These are phyloP conservation scores for Ctenodactylus gundi DNA, from an alignment of 2,113 vertebrate species.

Conservation along the genomic window DNA sequence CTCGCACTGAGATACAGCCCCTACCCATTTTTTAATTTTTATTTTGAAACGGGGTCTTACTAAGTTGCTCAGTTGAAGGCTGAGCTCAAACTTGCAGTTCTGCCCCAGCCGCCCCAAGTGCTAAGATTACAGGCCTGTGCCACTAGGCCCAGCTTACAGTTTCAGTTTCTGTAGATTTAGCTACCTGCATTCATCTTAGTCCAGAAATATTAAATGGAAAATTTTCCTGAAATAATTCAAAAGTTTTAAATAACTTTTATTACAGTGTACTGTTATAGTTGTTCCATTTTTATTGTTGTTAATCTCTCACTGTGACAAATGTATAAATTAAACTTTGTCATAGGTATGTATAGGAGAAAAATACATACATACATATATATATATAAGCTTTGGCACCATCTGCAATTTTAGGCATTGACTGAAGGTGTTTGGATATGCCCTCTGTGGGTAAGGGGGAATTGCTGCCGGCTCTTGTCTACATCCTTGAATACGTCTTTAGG, in stretches of 20 bases:
- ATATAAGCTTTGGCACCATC: no score
- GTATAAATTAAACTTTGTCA: neutral
- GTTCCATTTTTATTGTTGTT: neutral
- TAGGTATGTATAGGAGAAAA: neutral
- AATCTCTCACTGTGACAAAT: neutral
- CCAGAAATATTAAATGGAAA: neutral
- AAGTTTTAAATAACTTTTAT: neutral
- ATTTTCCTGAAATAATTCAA: neutral
- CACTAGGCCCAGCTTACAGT: no score
- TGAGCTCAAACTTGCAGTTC: no score
- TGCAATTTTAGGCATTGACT: neutral
- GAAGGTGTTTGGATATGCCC: neutral
- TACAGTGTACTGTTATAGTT: neutral
- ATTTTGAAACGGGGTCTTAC: no score
- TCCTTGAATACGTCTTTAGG: neutral
- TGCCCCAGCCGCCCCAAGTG: no score
- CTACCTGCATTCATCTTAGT: neutral
- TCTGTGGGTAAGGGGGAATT: neutral
- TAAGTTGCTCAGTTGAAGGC: no score
- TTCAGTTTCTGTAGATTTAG: neutral
- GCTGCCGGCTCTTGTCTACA: neutral
- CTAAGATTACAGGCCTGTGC: no score
- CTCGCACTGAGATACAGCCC: no score
- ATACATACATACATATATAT: no score
- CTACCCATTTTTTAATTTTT: no score